Evolutionary conservation across 1,140 invertebrate genomes (phyloP), one percentile per base, ranked within the genome.

Genomic region (Grapholita molesta): DNA sequence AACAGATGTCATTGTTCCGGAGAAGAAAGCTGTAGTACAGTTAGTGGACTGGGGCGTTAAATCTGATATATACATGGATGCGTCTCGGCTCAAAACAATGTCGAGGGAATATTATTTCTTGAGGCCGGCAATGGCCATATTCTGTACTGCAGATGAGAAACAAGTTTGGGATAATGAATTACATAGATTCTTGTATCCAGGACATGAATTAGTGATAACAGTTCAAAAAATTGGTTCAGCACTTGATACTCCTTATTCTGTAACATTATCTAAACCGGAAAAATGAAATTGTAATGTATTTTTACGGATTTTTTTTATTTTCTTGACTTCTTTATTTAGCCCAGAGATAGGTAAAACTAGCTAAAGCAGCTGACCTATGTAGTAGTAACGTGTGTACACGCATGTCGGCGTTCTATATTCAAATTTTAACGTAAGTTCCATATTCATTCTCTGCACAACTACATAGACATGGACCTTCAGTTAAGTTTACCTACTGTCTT

Each of bases 31-130:
- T 0, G 25, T 30, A 0, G 69, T 66, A 18, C 64, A 61, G 21
- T 24, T 66, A 24, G 15, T 70, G 1, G 69, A 70, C 15, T 66
- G 64, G 42, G 69, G 69, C 0, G 66, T 42, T n/a, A 28, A 18
- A 0, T n/a, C 23, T 1, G 30, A 55, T 2, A 65, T 55, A 3
- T 30, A 61, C 8, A 57, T 55, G 15, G 7, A 4, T 28, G 11
- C 21, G 0, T 25, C 21, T 3, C 15, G 28, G 6, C 15, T 70
- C 2, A 70, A 70, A 57, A 25, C 64, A 0, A 25, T 70, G 64
- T 15, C n/a, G 1, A 55, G 24, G 24, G 30, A 66, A n/a, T 32
- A 65, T 18, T 66, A 65, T 25, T 70, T 66, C 24, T 25, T 8
- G 5, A 11, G 8, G 12, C 69, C 69, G n/a, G 64, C 24, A 12